These are phyloP conservation scores for Fragum sueziense DNA, from an alignment of 2,888 invertebrate genomes.

Conservation along the genomic window DNA sequence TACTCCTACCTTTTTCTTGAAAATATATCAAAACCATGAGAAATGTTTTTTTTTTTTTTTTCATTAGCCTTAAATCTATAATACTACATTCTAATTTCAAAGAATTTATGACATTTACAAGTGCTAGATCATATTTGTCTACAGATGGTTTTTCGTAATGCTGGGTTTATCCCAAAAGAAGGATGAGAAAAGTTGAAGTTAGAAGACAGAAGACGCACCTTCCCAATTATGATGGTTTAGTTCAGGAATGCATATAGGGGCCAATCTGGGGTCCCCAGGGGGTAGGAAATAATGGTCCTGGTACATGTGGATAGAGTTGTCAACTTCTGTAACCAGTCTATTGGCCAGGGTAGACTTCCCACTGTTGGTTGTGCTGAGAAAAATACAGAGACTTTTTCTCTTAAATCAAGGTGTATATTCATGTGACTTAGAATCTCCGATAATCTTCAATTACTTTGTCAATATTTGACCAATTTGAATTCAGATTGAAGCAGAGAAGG, in stretches of 20 bases:
- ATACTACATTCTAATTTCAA: neutral
- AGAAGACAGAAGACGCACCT: too few species aligned
- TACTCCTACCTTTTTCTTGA: too few species aligned
- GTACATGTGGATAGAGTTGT: conserved; percentile 61
- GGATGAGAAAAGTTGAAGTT: neutral
- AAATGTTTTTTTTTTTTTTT: neutral
- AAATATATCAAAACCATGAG: neutral
- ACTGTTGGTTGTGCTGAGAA: conserved; percentile 76
- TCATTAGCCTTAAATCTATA: neutral
- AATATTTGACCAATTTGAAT: too few species aligned
- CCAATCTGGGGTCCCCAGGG: conserved; percentile 62
- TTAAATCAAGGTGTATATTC: too few species aligned
- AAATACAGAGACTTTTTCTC: too few species aligned
- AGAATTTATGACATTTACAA: neutral
- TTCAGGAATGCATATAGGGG: conserved; percentile 59
- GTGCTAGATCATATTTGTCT: neutral
- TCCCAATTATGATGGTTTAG: conserved; percentile 72
- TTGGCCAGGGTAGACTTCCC: conserved; percentile 74
- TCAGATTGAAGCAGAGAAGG: too few species aligned
- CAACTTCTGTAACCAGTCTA: conserved; percentile 62
- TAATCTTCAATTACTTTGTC: too few species aligned
- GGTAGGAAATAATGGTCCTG: conserved; percentile 73
- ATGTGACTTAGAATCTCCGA: too few species aligned
- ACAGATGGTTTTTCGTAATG: neutral
- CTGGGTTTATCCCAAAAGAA: neutral